Percentiles rank a stretch among this genome's conserved stretches.
Conservation (phyloP, 2,113 vertebrate genomes). For the Triplophysa siluroides region DNA sequence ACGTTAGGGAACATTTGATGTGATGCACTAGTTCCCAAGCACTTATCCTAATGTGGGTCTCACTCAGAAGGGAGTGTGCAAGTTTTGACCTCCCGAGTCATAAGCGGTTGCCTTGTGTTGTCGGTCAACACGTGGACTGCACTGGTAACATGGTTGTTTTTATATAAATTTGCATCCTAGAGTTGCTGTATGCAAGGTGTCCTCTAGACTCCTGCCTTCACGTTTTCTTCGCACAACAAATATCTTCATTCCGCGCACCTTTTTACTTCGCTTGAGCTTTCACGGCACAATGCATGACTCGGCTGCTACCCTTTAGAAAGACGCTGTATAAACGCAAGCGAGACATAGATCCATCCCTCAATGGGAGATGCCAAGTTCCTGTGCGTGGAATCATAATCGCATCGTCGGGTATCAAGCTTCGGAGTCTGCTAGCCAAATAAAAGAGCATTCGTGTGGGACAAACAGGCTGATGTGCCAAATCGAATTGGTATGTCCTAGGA, state of each 20-base stretch:
- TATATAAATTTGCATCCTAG: not conserved
- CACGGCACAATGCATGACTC: not conserved
- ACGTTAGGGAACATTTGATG: not conserved
- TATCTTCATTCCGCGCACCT: not conserved
- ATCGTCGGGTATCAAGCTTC: not conserved
- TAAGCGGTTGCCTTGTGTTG: not conserved
- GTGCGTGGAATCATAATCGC: not conserved
- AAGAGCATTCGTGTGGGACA: not conserved
- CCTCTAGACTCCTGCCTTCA: not conserved
- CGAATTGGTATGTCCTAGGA: not conserved
- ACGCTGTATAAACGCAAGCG: not conserved
- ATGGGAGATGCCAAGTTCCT: not conserved
- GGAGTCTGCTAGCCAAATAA: not conserved
- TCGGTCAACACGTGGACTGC: slow-evolving; percentile 1
- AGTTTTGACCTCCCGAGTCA: slow-evolving; percentile 13
- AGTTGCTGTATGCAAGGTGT: slow-evolving; percentile 8
- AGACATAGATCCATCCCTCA: not conserved
- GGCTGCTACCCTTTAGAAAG: not conserved
- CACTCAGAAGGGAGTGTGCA: not conserved
- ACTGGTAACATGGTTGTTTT: slow-evolving; percentile 30
- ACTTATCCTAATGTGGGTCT: slow-evolving; percentile 6
- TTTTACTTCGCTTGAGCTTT: not conserved
- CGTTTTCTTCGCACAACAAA: not conserved
- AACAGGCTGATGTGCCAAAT: slow-evolving; percentile 22
- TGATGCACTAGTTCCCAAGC: slow-evolving; percentile 22